These are phyloP conservation scores for Tetramorium alpestre DNA, from an alignment of 1,140 invertebrate genomes.

Conservation along the genomic window DNA sequence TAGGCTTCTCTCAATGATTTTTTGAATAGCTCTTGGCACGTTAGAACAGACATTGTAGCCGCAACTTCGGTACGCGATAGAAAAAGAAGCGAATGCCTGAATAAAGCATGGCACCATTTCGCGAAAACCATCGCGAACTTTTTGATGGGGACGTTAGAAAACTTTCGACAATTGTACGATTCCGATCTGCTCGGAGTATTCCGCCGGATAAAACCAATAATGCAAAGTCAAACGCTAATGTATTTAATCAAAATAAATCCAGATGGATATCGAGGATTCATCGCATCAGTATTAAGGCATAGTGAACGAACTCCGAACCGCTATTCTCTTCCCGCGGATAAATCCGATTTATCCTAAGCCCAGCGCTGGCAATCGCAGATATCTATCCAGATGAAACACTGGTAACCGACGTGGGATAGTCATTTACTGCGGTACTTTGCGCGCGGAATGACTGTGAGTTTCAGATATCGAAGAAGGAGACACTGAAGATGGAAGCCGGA, in stretches of 20 bases:
- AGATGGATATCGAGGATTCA: neutral
- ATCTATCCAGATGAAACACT: slow-evolving; percentile 53
- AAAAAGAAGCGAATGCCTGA: slow-evolving; percentile 50
- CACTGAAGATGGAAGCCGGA: slow-evolving; percentile 36
- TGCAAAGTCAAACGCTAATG: slow-evolving; percentile 7
- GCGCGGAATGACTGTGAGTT: slow-evolving; percentile 62
- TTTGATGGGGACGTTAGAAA: slow-evolving; percentile 45
- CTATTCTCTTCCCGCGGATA: slow-evolving; percentile 10
- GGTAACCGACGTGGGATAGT: slow-evolving; percentile 45
- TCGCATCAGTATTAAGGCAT: neutral
- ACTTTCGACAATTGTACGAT: slow-evolving; percentile 32
- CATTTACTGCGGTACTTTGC: slow-evolving; percentile 47
- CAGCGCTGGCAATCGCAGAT: slow-evolving; percentile 32
- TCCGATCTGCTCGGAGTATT: neutral
- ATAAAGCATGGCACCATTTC: slow-evolving; percentile 54
- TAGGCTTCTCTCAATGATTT: slow-evolving; percentile 64
- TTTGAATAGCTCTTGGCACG: slow-evolving; percentile 26
- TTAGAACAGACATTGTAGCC: slow-evolving; percentile 9
- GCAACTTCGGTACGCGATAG: slow-evolving; percentile 6
- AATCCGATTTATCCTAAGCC: slow-evolving; percentile 46
- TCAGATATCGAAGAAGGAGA: slow-evolving; percentile 67
- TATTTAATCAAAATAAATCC: slow-evolving; percentile 1
- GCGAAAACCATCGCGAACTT: slow-evolving; percentile 33
- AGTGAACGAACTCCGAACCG: slow-evolving; percentile 5
- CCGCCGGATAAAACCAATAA: neutral